Evolutionary conservation across 2,888 invertebrate species (phyloP).

Genomic region (Mellilla xanthometata): DNA sequence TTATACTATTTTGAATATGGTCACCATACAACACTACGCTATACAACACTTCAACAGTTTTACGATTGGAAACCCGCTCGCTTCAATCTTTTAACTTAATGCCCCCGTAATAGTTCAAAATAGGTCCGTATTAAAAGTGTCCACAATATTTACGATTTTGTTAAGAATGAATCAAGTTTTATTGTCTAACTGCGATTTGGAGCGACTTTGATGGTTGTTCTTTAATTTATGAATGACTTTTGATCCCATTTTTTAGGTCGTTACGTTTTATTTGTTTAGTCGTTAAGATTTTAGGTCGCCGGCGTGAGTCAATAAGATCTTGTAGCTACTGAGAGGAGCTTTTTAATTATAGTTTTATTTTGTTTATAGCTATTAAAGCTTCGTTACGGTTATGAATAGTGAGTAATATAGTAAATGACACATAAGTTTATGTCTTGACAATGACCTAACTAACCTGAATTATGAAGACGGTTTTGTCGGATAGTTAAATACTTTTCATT

Average conservation of each 20-base stretch:
- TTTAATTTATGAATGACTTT: constrained; percentile 62
- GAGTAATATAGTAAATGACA: too few species aligned
- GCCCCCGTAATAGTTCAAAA: constrained; percentile 74
- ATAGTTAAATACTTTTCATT: too few species aligned
- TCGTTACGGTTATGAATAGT: too few species aligned
- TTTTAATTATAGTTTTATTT: neutral
- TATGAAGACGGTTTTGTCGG: too few species aligned
- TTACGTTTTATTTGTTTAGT: constrained; percentile 51
- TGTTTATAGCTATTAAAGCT: too few species aligned
- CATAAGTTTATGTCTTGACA: too few species aligned
- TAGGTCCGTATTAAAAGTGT: constrained; percentile 69
- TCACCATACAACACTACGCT: constrained; percentile 45
- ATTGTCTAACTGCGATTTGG: constrained; percentile 57
- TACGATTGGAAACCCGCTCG: constrained; percentile 51
- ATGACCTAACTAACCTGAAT: too few species aligned
- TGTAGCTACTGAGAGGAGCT: constrained; percentile 8
- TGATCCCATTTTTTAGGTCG: constrained; percentile 67
- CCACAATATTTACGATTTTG: constrained; percentile 63
- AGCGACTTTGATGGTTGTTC: constrained; percentile 61
- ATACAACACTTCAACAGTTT: constrained; percentile 47
- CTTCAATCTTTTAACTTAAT: constrained; percentile 58
- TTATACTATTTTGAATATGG: too few species aligned
- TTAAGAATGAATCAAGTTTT: constrained; percentile 65
- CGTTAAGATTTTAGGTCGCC: constrained; percentile 43
- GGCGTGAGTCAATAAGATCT: constrained; percentile 39